These are phyloP conservation scores for Sturnus vulgaris DNA, from an alignment of 2,113 vertebrate species.

Conservation along the genomic window DNA sequence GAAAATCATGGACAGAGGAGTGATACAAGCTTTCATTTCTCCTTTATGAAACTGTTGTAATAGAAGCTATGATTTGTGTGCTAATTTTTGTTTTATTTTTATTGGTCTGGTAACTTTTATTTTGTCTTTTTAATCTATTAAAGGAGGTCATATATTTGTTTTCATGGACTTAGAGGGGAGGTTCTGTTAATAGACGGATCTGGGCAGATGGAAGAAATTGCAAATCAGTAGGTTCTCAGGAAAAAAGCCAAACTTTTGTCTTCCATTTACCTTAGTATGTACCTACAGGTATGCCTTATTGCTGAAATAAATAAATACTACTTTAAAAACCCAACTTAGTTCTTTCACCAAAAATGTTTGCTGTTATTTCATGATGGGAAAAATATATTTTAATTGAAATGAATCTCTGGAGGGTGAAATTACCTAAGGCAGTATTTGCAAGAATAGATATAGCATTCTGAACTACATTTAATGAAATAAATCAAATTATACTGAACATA, in stretches of 20 bases:
- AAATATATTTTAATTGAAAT: neutral
- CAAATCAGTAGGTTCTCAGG: neutral
- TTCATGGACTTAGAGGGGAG: neutral
- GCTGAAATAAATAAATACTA: neutral
- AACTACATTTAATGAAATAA: neutral
- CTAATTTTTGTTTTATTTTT: neutral
- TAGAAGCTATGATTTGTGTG: neutral
- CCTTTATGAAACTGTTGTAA: neutral
- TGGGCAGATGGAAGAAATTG: neutral
- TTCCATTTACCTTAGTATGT: neutral
- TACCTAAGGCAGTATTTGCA: neutral
- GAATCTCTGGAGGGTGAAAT: neutral
- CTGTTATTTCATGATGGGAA: neutral
- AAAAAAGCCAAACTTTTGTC: neutral
- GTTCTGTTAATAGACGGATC: neutral
- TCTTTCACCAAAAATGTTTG: neutral
- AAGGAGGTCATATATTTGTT: neutral
- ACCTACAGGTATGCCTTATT: neutral
- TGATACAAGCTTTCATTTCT: neutral
- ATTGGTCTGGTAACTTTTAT: neutral
- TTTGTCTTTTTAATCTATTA: neutral
- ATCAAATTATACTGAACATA: neutral
- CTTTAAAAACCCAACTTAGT: rapidly evolving
- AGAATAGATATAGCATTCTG: neutral
- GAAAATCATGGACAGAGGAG: neutral